Base-by-base conservation (phyloP, 2,888 invertebrate species). In the Glaucopsyche alexis region DNA sequence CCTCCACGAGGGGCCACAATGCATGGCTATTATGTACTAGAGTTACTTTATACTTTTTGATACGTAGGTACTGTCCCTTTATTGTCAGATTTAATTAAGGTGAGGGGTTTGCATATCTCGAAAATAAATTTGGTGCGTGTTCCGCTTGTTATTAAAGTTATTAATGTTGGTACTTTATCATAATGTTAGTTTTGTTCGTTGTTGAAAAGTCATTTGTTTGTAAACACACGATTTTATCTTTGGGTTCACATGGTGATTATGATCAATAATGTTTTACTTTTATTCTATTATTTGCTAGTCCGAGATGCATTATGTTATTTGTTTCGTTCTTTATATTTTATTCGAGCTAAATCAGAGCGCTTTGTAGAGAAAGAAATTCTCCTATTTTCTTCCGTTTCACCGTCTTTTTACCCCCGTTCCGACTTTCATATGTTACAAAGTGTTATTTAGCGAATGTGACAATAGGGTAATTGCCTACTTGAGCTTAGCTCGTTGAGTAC, bases 11-110 rank as follows among this genome's bases (percentile, higher is more conserved):
- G 72, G 67, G 67, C 72, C 29, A 47, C 69, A 49, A 69, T 49
- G 49, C 69, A 69, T 69, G 49, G 40, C 69, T 42, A 69, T 69
- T 69, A 69, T 69, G 49, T 69, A 49, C 49, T 49, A 16, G 69
- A 69, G 69, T 69, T 69, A 49, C 69, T 29, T 29, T 29, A 47
- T 49, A 69, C 69, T 69, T 69, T 67, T 69, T 69, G 49, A 49
- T 49, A 47, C 14, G 69, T 29, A 49, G 14, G 69, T 29, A 49
- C 29, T 60, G 69, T 69, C 69, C 19, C 69, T 47, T 45, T 69
- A 65, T 65, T 69, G 69, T 69, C 49, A 69, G 49, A 69, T 69
- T 69, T 69, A 69, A 69, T 69, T 69, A 69, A 69, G 49, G 69
- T 47, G 7, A 69, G 47, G 47, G 69, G 49, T 49, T 7, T 7